These are phyloP conservation scores for Coptotermes formosanus DNA, from an alignment of 1,140 invertebrate genomes.

Conservation along the genomic window DNA sequence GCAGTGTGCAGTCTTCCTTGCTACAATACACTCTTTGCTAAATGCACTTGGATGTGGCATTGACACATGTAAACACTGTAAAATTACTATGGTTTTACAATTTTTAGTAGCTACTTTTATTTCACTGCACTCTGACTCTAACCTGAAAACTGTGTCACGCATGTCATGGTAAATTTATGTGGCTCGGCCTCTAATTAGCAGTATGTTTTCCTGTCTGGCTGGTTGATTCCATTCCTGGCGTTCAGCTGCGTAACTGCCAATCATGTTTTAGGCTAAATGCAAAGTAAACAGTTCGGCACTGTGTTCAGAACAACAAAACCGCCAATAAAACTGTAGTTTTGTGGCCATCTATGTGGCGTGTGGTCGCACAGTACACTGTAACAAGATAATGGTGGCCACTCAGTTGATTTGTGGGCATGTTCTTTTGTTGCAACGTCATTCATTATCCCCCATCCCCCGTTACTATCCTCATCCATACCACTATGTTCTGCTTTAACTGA, in stretches of 20 bases:
- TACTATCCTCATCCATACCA: neutral
- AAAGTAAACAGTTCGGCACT: neutral
- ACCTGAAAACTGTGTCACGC: too few species aligned
- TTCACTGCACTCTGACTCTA: too few species aligned
- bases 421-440: neutral
- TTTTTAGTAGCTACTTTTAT: too few species aligned
- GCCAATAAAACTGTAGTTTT: slow-evolving; percentile 15
- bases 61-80: too few species aligned
- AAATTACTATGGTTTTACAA: too few species aligned
- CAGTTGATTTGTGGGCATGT: neutral
- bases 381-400: slow-evolving; percentile 7
- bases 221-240: neutral
- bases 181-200: neutral
- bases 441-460: neutral
- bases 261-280: neutral
- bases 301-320: neutral
- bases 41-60: too few species aligned
- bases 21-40: too few species aligned
- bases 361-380: neutral
- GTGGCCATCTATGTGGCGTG: neutral
- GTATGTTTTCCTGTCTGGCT: neutral
- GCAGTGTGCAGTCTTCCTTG: too few species aligned
- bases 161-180: too few species aligned
- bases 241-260: neutral
- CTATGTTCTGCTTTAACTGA: neutral